Percentiles rank a stretch among this genome's conserved stretches.
These are phyloP conservation scores for Acarapis woodi DNA, from an alignment of 1,140 invertebrate genomes.

Conservation along the genomic window DNA sequence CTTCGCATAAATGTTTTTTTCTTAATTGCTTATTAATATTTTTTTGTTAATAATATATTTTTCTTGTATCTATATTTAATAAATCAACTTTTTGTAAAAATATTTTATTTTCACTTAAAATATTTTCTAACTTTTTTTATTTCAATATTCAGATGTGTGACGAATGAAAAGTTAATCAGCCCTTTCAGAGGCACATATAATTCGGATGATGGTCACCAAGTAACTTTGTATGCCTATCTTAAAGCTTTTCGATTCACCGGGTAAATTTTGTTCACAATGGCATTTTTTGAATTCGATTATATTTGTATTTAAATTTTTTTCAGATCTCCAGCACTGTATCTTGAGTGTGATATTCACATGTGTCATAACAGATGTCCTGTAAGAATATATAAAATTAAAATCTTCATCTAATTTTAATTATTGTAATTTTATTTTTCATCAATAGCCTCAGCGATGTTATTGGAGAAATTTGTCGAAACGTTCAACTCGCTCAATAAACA, in stretches of 20 bases:
- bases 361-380: conserved; percentile 75
- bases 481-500: conserved; percentile 15
- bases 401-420: neutral
- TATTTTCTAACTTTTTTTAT: no score
- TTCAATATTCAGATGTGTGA: conserved; percentile 35
- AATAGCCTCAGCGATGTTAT: conserved; percentile 62
- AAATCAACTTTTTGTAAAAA: no score
- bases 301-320: conserved; percentile 30
- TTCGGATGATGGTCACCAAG: conserved; percentile 45
- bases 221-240: conserved; percentile 52
- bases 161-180: conserved; percentile 69
- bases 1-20: no score
- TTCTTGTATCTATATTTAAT: no score
- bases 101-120: no score
- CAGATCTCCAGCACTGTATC: conserved; percentile 68
- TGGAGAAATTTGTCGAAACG: conserved; percentile 31
- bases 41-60: no score
- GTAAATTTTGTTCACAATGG: no score
- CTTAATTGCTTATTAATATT: no score
- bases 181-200: conserved; percentile 66
- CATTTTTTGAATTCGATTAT: neutral
- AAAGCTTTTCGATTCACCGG: conserved; percentile 41
- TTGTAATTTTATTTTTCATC: conserved; percentile 9
- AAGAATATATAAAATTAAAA: conserved; percentile 18
- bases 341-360: conserved; percentile 78